Evolutionary conservation across 2,797 vertebrate species (phyloP), one percentile per base, ranked within the genome.

Genomic region (Clamator glandarius): DNA sequence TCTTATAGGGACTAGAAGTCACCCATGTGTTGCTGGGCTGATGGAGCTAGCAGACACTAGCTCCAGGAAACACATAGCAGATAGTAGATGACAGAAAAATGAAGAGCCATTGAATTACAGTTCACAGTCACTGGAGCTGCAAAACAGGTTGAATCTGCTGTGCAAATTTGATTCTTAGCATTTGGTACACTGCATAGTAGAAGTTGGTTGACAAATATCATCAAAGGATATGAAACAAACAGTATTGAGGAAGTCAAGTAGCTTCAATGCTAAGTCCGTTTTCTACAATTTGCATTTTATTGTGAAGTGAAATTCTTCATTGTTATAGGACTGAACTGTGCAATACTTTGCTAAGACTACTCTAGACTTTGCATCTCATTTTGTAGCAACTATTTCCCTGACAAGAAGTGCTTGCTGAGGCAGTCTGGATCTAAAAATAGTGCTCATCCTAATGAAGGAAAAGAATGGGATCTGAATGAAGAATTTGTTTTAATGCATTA

Each of bases 371-470:
- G 9, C 42, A 33, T 31, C 59, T 93, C 14, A 11, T 67, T 96
- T 84, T 52, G 20, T n/a, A 89, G 51, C 42, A 74, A 63, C 42
- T 59, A 20, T 79, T 84, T 90, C 44, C 55, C 51, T 79, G 41
- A 44, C 21, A 73, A 23, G 44, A 81, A 73, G 17, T 25, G 31
- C 28, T 92, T 76, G 10, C 59, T 86, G 55, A 36, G 28, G 48
- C 72, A 52, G 29, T 77, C 84, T 83, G 36, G 29, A 24, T 85
- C 87, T 87, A 69, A 96, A 92, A 87, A 74, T 41, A 80, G 19
- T 12, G 15, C 20, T 52, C 36, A 74, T 67, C 15, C 41, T 87
- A 85, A 87, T 61, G 52, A 81, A 73, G n/a, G 72, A 54, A 67
- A 89, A 73, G 39, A 92, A 90, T 79, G 62, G 72, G 48, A 73